These are phyloP conservation scores for Trissonchulus sp. DNA, from an alignment of 2,888 invertebrate species.

Conservation along the genomic window DNA sequence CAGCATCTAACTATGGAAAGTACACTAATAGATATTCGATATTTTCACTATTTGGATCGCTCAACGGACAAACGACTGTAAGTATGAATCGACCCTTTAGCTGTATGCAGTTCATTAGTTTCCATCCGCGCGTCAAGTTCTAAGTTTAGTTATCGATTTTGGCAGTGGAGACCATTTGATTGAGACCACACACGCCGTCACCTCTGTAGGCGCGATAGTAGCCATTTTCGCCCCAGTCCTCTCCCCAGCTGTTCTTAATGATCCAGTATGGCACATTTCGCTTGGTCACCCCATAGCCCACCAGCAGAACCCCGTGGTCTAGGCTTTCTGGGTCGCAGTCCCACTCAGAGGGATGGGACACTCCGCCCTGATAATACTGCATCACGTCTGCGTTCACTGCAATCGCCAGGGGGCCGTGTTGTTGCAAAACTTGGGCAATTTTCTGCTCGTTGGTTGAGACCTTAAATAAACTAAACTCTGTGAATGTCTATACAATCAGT, in stretches of 20 bases:
- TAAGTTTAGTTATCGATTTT: too few relatives aligned
- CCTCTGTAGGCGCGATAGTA: slow-evolving; percentile 82
- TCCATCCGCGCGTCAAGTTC: too few relatives aligned
- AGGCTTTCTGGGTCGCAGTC: slow-evolving; percentile 54
- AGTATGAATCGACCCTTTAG: too few relatives aligned
- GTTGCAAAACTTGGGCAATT: too few relatives aligned
- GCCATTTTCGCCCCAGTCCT: slow-evolving; percentile 47
- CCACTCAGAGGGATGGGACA: slow-evolving; percentile 47
- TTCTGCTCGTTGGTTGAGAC: too few relatives aligned
- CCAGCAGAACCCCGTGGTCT: slow-evolving; percentile 68
- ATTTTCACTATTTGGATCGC: too few relatives aligned
- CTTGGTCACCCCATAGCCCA: slow-evolving; percentile 47
- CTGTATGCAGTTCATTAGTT: too few relatives aligned
- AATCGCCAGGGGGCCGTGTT: slow-evolving; percentile 40
- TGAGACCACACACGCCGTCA: slow-evolving; percentile 87
- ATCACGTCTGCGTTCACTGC: slow-evolving; percentile 56
- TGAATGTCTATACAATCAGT: too few relatives aligned
- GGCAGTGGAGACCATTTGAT: slow-evolving; percentile 81
- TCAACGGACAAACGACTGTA: too few relatives aligned
- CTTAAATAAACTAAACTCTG: too few relatives aligned
- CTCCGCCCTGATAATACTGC: slow-evolving; percentile 51
- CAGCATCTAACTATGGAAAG: too few relatives aligned
- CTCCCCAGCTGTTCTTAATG: slow-evolving; percentile 49
- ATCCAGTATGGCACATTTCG: slow-evolving; percentile 48
- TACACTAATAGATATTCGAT: too few relatives aligned